A percentile compares a stretch with the other conserved stretches of the same genome.
Evolutionary conservation across 92 coral and sea anemone species (phyloP).

Genomic region (Zoanthus sansibaricus): DNA sequence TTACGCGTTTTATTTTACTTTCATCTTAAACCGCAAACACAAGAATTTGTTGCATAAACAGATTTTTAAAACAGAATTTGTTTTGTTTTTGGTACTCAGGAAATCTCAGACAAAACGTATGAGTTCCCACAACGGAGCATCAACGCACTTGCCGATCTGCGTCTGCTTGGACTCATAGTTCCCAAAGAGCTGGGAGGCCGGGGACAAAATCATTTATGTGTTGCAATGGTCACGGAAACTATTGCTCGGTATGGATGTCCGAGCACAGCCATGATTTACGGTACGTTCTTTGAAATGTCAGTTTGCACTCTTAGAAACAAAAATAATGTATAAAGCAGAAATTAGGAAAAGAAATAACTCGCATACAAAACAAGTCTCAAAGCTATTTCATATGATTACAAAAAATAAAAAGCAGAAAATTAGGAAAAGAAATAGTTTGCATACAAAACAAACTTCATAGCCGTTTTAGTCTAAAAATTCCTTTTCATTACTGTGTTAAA

Average conservation of each 20-base stretch:
- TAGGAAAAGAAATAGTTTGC: too few species aligned
- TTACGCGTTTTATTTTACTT: background rate
- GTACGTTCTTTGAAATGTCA: slow-evolving; percentile 35
- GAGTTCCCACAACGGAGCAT: slow-evolving; percentile 67
- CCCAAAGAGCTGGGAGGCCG: slow-evolving; percentile 72
- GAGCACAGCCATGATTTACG: slow-evolving; percentile 75
- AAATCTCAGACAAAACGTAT: slow-evolving; percentile 60
- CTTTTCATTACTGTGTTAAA: too few species aligned
- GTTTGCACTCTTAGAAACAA: background rate
- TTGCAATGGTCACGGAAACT: slow-evolving; percentile 73
- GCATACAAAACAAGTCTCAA: too few species aligned
- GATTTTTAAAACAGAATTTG: background rate
- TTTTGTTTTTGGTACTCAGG: slow-evolving; percentile 32
- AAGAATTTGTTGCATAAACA: background rate
- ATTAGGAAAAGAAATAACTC: too few species aligned
- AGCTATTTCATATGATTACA: too few species aligned
- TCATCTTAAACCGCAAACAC: background rate
- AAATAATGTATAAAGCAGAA: too few species aligned
- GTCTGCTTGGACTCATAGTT: slow-evolving; percentile 65
- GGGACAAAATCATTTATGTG: slow-evolving; percentile 74
- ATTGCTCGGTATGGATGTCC: slow-evolving; percentile 79
- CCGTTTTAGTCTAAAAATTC: too few species aligned
- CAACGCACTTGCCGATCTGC: slow-evolving; percentile 61
- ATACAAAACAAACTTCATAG: too few species aligned
- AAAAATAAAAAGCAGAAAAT: too few species aligned